A percentile compares a stretch with the other conserved stretches of the same genome.
These are phyloP conservation scores for Siphamia tubifer DNA, from an alignment of 2,113 vertebrate genomes.

Conservation along the genomic window DNA sequence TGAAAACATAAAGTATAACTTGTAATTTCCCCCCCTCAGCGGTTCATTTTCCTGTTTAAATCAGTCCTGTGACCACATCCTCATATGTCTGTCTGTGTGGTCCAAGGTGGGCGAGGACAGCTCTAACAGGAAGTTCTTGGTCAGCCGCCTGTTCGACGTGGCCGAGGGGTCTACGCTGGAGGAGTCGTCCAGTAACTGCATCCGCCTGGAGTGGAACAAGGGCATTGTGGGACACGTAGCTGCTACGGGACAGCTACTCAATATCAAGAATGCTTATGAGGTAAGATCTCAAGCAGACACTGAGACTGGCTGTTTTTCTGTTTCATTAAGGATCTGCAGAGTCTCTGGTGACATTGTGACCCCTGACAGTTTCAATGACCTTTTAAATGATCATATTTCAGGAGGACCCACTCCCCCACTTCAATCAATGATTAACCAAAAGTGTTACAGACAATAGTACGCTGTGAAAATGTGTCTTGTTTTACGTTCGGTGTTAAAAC, in stretches of 20 bases:
- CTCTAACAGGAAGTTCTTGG: slow-evolving; percentile 93
- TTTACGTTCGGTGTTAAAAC: too few relatives aligned
- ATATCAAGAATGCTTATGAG: slow-evolving; percentile 96
- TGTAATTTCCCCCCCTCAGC: not conserved
- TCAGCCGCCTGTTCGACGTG: slow-evolving; percentile 94
- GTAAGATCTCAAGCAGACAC: slow-evolving; percentile 66
- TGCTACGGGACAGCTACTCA: slow-evolving; percentile 89
- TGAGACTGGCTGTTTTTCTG: not conserved
- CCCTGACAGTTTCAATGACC: slow-evolving; percentile 2
- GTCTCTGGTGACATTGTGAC: slow-evolving; percentile 3
- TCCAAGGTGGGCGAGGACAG: slow-evolving; percentile 90
- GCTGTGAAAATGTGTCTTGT: too few relatives aligned
- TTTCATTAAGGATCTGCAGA: not conserved
- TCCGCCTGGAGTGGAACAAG: slow-evolving; percentile 97
- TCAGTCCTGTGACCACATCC: not conserved
- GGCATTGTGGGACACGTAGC: slow-evolving; percentile 98
- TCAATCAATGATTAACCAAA: slow-evolving; percentile 10
- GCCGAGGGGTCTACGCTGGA: slow-evolving; percentile 96
- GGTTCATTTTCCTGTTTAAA: not conserved
- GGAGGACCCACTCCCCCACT: not conserved
- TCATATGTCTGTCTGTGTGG: not conserved
- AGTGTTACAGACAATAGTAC: too few relatives aligned
- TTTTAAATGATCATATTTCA: slow-evolving; percentile 7
- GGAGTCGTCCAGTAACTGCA: slow-evolving; percentile 92
- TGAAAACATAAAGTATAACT: not conserved